These are phyloP conservation scores for Hypomecis atomaria DNA, from an alignment of 2,888 invertebrate species.

Conservation along the genomic window DNA sequence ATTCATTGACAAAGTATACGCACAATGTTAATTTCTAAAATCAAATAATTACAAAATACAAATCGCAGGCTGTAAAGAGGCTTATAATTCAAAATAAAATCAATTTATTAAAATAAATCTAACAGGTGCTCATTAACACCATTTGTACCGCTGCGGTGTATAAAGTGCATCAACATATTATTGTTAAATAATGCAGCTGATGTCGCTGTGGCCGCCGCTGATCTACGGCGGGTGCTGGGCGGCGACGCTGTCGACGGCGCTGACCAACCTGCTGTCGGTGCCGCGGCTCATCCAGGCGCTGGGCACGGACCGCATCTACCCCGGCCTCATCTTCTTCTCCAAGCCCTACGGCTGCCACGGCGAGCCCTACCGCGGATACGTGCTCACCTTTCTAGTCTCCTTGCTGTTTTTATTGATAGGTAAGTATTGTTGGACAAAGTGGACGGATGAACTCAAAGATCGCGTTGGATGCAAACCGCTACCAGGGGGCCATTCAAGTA, in stretches of 20 bases:
- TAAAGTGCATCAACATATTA: too few relatives aligned
- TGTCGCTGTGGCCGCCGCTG: conserved; percentile 94
- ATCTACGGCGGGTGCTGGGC: conserved; percentile 99
- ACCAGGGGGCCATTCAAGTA: too few relatives aligned
- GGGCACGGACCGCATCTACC: conserved; percentile 97
- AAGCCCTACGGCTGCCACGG: conserved; percentile 94
- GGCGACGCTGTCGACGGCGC: conserved; percentile 97
- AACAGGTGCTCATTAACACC: too few relatives aligned
- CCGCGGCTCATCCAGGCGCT: conserved; percentile 95
- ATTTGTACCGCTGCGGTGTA: too few relatives aligned
- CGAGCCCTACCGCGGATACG: conserved; percentile 95
- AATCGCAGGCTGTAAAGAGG: too few relatives aligned
- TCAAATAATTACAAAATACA: too few relatives aligned
- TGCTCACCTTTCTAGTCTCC: conserved; percentile 96
- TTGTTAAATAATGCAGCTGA: conserved; percentile 91
- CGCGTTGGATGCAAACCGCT: too few relatives aligned
- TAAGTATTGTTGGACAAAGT: not conserved
- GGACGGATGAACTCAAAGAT: too few relatives aligned
- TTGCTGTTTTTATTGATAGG: conserved; percentile 94
- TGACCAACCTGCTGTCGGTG: conserved; percentile 97
- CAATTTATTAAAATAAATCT: too few relatives aligned
- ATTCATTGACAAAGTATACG: too few relatives aligned
- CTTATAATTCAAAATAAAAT: too few relatives aligned
- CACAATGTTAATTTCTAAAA: too few relatives aligned
- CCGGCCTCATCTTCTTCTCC: conserved; percentile 96